A percentile compares a stretch with the other conserved stretches of the same genome.
Conservation (phyloP, 2,113 vertebrate species). For the Bambusicola thoracicus region DNA sequence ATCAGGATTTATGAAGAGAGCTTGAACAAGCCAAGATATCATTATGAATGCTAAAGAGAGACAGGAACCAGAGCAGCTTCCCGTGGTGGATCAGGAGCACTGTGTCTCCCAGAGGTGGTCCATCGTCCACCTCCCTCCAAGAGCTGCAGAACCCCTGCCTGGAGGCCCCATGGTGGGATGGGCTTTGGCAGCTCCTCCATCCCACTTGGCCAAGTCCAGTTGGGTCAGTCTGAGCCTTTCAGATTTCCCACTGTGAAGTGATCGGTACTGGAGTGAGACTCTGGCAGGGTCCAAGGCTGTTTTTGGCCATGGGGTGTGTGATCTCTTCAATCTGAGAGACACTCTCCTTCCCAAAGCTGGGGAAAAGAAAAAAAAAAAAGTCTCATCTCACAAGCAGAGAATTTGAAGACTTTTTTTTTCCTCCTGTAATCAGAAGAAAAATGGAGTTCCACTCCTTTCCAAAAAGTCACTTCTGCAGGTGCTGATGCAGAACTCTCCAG, state of each 20-base stretch:
- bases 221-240: accelerated
- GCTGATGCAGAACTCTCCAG: not conserved
- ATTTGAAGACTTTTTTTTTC: accelerated
- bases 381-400: not conserved
- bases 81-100: not conserved
- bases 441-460: not conserved
- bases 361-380: not conserved
- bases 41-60: not conserved
- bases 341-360: not conserved
- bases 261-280: accelerated
- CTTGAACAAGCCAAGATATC: not conserved
- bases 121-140: not conserved
- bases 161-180: accelerated
- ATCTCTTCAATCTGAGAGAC: not conserved
- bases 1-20: constrained; percentile 44
- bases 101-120: not conserved
- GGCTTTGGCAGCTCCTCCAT: not conserved
- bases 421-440: not conserved
- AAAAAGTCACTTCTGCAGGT: not conserved
- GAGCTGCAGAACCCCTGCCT: not conserved
- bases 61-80: constrained; percentile 22
- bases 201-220: accelerated
- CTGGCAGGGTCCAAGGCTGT: not conserved
- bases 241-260: not conserved
- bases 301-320: accelerated